phyloP scores from a whole-genome alignment of 2,113 vertebrate species.

The Prolemur simus region DNA sequence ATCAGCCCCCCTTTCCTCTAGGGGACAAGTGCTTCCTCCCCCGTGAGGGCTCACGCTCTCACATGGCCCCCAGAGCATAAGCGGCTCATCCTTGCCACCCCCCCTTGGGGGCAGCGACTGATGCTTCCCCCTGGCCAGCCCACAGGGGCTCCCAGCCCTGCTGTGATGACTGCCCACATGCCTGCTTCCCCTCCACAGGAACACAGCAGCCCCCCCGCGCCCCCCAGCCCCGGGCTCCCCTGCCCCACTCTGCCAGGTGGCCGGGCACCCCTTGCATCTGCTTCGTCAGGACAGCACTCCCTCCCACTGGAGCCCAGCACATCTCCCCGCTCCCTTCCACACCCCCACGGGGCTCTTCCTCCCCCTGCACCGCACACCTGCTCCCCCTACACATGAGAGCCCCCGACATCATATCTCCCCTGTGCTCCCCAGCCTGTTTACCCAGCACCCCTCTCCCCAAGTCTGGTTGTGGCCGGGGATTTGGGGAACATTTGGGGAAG shows the following conservation, averaged over 20 bases:
- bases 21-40: conserved; percentile 57
- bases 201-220: background rate
- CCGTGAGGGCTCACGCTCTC: background rate
- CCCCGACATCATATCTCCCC: background rate
- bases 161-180: background rate
- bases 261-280: background rate
- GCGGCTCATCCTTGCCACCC: background rate
- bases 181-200: background rate
- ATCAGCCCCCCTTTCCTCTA: conserved; percentile 63
- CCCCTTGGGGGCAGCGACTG: background rate
- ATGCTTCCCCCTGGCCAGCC: background rate
- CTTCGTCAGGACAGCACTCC: background rate
- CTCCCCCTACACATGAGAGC: background rate
- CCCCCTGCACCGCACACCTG: background rate
- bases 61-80: background rate
- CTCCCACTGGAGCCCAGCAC: background rate
- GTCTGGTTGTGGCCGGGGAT: background rate
- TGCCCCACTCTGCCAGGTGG: background rate
- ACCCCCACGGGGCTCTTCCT: background rate
- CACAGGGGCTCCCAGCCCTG: background rate
- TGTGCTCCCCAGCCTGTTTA: background rate
- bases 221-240: background rate
- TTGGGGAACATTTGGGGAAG: background rate
- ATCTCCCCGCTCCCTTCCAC: background rate
- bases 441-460: background rate